These are phyloP conservation scores for Aurelia aurita DNA, from an alignment of 30 jellyfish, hydroid and myxozoan species.

Conservation along the genomic window DNA sequence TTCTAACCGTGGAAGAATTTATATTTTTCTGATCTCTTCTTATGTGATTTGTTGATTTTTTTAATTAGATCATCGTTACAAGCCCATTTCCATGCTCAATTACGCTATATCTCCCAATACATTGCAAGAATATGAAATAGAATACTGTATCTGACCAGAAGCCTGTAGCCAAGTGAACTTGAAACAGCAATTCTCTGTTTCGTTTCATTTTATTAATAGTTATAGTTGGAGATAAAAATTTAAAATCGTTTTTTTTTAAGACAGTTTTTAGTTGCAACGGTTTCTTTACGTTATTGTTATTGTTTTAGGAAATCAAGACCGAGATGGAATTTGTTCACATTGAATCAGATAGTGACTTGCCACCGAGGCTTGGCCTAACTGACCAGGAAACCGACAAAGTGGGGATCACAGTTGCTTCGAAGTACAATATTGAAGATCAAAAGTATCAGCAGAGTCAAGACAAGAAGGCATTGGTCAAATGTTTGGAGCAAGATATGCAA, in stretches of 20 bases:
- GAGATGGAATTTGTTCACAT: conserved; percentile 88
- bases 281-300: background rate
- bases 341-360: conserved; percentile 84
- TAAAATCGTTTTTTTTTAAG: background rate
- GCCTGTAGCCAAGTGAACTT: no score
- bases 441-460: conserved; percentile 62
- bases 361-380: conserved; percentile 66
- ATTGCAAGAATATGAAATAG: no score
- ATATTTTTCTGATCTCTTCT: no score
- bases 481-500: conserved; percentile 71
- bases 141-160: no score
- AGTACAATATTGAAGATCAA: conserved; percentile 65
- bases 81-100: no score
- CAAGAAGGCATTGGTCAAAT: conserved; percentile 54
- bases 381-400: conserved; percentile 78
- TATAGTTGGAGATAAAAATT: no score
- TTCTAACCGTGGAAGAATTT: no score
- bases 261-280: background rate
- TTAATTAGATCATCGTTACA: no score
- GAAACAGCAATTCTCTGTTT: no score
- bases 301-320: conserved; percentile 75
- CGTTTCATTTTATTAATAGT: no score
- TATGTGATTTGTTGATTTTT: no score
- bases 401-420: conserved; percentile 81
- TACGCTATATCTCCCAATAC: no score